Evolutionary conservation across 2,797 vertebrate species (phyloP), one percentile per base, ranked within the genome.

Genomic region (Potorous gilbertii): DNA sequence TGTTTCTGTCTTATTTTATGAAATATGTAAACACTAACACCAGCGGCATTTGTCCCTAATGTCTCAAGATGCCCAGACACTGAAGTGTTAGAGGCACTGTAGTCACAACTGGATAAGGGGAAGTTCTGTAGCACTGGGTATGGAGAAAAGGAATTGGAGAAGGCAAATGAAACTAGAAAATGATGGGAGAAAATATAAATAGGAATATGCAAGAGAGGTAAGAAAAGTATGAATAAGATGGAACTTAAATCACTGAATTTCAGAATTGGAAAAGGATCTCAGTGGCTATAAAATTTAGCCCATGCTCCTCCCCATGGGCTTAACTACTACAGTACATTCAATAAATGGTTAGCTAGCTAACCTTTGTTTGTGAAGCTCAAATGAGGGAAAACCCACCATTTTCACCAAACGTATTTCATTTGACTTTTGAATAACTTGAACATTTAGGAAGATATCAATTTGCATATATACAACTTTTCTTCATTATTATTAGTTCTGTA

Each of bases 301-400:
- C 40, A 50, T 87, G n/a, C 0, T 0, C n/a, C n/a, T 24, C 66
- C 62, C 1, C 40, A 2, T n/a, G n/a, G n/a, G n/a, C 1, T 8
- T 9, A 62, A 13, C 29, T 34, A 62, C 29, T 34, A 87, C 3
- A 87, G 50, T 9, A 24, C n/a, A 50, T 46, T 2, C 40, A 87
- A 50, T 74, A 46, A 87, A 50, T 87, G 13, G 18, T 87, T 3
- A 46, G 40, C 3, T 87, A 46, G 40, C 9, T 87, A 87, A 40
- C 21, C 21, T 87, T 87, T 87, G 74, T 27, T 46, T 87, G 13
- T 8, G 27, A 10, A 81, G 18, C 16, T 40, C 1, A 1, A 81
- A 10, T 40, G 18, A 46, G 21, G 74, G 21, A 3, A 87, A 46
- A 87, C 9, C 40, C 40, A 27, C 21, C n/a, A 27, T 87, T 87